Base-by-base conservation (phyloP, 1,140 invertebrate genomes). In the Drosophila simulans region DNA sequence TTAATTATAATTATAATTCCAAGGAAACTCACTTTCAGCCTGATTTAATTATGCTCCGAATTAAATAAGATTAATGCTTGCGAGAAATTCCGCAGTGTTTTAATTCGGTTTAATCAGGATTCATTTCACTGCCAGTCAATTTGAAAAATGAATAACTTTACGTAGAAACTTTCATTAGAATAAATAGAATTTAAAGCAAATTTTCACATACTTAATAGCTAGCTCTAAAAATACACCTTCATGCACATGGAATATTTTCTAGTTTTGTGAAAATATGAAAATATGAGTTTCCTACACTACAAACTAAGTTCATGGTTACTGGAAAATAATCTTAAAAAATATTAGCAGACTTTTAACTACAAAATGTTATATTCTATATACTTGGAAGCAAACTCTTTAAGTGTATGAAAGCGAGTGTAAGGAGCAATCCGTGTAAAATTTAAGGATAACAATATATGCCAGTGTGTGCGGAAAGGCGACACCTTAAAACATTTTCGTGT, bases 401-500 rank as follows among this genome's bases (percentile, higher is more conserved):
- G 72, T 58, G 53, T 31, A 51, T 31, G 17, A 54, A 27, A 52
- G 15, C 42, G 31, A 58, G 37, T 43, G 20, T 59, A 51, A 45
- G 52, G 46, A 37, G 25, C 49, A 3, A 73, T 73, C 40, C 57
- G 34, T 64, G 27, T 34, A 34, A 68, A 68, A 65, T 68, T 71
- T 79, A 34, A 55, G 52, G 52, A 57, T 75, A 75, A 62, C 70
- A 79, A 54, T 76, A 64, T 69, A 39, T 63, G 54, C 43, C 40
- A 53, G 54, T 53, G 51, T 63, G 42, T 71, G 45, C 64, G 42
- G 57, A 60, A 63, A 57, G 80, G 72, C 69, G 72, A 72, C 80
- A 88, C 84, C 84, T 89, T 84, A 77, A 88, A 88, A 88, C 84
- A 88, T 89, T 88, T 88, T 88, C 84, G 84, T 88, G 84, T 82